phyloP scores from a whole-genome alignment of 2,113 vertebrate genomes.

The Phalacrocorax brasilianus region DNA sequence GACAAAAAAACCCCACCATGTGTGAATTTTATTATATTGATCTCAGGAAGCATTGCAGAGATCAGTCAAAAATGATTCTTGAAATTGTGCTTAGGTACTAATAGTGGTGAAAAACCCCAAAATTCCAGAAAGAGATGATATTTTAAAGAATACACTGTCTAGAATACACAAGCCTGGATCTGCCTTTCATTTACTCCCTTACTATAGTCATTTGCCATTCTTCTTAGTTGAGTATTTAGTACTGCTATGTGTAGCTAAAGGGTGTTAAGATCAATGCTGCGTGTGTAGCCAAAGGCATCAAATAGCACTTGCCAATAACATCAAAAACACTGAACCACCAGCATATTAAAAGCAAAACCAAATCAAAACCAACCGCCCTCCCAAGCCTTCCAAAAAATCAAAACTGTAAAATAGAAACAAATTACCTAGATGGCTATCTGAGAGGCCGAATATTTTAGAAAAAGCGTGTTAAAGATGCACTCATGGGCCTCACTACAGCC shows the following conservation, averaged over 20 bases:
- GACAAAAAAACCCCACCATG: neutral
- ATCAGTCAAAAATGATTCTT: neutral
- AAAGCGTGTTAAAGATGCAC: neutral
- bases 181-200: neutral
- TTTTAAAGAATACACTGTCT: neutral
- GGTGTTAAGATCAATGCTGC: neutral
- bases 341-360: neutral
- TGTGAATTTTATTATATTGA: neutral
- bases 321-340: neutral
- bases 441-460: neutral
- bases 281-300: neutral
- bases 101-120: neutral
- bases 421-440: neutral
- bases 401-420: neutral
- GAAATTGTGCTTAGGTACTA: neutral
- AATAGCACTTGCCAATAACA: neutral
- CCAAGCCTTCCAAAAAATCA: neutral
- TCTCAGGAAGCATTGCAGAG: neutral
- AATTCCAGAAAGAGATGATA: neutral
- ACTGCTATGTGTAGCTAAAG: neutral
- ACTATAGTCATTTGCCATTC: slow-evolving; percentile 9
- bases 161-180: neutral
- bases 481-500: neutral
- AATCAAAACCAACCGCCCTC: neutral
- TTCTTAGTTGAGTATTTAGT: neutral